These are phyloP conservation scores for Kryptolebias ocellatus DNA, from an alignment of 2,797 vertebrate genomes.

Conservation along the genomic window DNA sequence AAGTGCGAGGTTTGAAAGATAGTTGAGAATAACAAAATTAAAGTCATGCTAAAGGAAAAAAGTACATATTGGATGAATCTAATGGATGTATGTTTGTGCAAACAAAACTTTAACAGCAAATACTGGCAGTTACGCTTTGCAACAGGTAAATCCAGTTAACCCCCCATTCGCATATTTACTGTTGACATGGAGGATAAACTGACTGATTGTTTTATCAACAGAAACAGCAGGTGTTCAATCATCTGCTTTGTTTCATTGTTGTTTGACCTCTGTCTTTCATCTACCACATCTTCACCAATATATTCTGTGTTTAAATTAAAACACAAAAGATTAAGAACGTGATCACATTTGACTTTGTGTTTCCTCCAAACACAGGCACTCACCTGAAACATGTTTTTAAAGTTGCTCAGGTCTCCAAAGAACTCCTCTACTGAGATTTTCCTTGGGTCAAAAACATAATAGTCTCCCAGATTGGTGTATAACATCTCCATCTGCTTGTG, in stretches of 20 bases:
- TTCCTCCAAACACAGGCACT: constrained; percentile 24
- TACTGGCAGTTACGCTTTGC: constrained; percentile 12
- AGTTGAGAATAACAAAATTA: background rate
- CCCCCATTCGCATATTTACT: constrained; percentile 13
- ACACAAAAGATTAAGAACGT: constrained; percentile 8
- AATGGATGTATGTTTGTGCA: constrained; percentile 14
- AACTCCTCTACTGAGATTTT: constrained; percentile 86
- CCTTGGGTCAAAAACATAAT: constrained; percentile 85
- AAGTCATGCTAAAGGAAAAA: background rate
- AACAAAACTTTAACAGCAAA: constrained; percentile 35
- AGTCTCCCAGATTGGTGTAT: constrained; percentile 80
- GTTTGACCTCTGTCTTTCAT: constrained; percentile 21
- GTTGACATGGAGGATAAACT: constrained; percentile 33
- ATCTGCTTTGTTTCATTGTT: background rate
- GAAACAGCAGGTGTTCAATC: constrained; percentile 34
- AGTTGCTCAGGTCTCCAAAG: constrained; percentile 88
- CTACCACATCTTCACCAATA: background rate
- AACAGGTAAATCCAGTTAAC: constrained; percentile 54
- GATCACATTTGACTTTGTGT: background rate
- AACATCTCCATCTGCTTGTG: constrained; percentile 89
- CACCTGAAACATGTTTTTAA: constrained; percentile 90
- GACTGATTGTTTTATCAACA: constrained; percentile 47
- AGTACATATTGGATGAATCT: background rate
- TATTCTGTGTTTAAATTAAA: background rate
- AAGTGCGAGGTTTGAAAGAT: background rate